Percentiles rank a stretch among this genome's conserved stretches.
Conservation (phyloP, 2,888 invertebrate genomes). For the Hyppa rectilinea region DNA sequence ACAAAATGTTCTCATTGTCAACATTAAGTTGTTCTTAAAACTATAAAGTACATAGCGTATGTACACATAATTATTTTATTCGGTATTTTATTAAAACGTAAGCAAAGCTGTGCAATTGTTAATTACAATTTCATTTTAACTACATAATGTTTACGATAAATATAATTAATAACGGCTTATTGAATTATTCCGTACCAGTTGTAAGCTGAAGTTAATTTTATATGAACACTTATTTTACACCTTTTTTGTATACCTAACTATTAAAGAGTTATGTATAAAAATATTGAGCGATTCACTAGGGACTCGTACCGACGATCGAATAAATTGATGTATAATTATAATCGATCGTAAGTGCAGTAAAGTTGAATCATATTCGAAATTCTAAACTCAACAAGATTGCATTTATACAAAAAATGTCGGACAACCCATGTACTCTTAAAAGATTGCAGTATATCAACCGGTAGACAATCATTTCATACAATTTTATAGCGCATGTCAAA, state of each 20-base stretch:
- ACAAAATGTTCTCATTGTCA: slow-evolving; percentile 61
- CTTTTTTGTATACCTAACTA: neutral
- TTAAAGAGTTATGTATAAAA: neutral
- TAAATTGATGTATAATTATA: neutral
- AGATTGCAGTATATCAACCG: slow-evolving; percentile 2
- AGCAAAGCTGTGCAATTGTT: slow-evolving; percentile 67
- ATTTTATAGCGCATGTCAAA: neutral
- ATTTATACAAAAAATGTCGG: neutral
- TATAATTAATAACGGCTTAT: slow-evolving; percentile 15
- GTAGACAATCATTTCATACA: neutral
- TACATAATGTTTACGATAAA: slow-evolving; percentile 31
- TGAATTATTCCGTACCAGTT: slow-evolving; percentile 43
- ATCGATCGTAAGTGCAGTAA: neutral
- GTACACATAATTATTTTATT: slow-evolving; percentile 48
- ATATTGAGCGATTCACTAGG: neutral
- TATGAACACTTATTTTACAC: slow-evolving; percentile 10
- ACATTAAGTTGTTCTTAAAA: slow-evolving; percentile 54
- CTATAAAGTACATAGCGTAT: slow-evolving; percentile 59
- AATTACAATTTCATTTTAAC: slow-evolving; percentile 57
- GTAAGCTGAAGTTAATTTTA: slow-evolving; percentile 1
- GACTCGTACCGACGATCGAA: neutral
- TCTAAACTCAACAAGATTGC: neutral
- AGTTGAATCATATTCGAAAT: neutral
- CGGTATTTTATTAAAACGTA: slow-evolving; percentile 57
- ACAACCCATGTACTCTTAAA: too few relatives aligned